Evolutionary conservation across 2,888 invertebrate species (phyloP).

Genomic region (Tetheella fluctuosa): DNA sequence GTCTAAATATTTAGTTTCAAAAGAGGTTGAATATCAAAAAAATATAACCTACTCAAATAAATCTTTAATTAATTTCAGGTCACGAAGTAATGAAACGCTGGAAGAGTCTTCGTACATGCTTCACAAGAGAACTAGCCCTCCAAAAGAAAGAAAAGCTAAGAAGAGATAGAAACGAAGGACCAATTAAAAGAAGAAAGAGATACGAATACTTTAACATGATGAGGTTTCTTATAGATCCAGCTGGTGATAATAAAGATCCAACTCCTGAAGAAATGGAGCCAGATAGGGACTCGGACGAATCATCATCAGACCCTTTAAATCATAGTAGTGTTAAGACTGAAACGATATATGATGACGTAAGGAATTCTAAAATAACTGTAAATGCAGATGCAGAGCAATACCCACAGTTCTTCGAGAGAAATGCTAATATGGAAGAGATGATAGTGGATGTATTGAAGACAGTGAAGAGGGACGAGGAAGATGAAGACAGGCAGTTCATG

Average conservation of each 20-base stretch:
- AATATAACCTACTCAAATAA: not conserved
- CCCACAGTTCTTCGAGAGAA: slow-evolving; percentile 38
- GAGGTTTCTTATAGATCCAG: slow-evolving; percentile 45
- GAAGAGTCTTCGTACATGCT: slow-evolving; percentile 65
- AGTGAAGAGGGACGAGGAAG: slow-evolving; percentile 50
- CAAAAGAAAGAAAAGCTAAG: slow-evolving; percentile 50
- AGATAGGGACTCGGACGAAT: slow-evolving; percentile 32
- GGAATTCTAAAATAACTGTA: slow-evolving; percentile 21
- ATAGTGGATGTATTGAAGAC: slow-evolving; percentile 49
- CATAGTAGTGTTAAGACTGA: slow-evolving; percentile 37
- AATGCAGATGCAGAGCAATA: slow-evolving; percentile 21
- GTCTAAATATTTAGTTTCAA: no score
- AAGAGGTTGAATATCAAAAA: no score
- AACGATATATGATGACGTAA: slow-evolving; percentile 21
- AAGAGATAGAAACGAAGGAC: slow-evolving; percentile 35
- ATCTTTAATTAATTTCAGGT: slow-evolving; percentile 38
- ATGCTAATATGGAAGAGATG: slow-evolving; percentile 44
- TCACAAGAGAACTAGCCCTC: slow-evolving; percentile 53
- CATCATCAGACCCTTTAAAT: slow-evolving; percentile 38
- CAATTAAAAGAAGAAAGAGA: slow-evolving; percentile 47
- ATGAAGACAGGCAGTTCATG: slow-evolving; percentile 63
- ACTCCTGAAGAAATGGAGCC: slow-evolving; percentile 13
- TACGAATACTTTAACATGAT: slow-evolving; percentile 57
- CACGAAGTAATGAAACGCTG: slow-evolving; percentile 59
- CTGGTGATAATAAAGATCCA: slow-evolving; percentile 23